Percentiles rank a stretch among this genome's conserved stretches.
These are phyloP conservation scores for Epinotia demarniana DNA, from an alignment of 2,888 invertebrate genomes.

Conservation along the genomic window DNA sequence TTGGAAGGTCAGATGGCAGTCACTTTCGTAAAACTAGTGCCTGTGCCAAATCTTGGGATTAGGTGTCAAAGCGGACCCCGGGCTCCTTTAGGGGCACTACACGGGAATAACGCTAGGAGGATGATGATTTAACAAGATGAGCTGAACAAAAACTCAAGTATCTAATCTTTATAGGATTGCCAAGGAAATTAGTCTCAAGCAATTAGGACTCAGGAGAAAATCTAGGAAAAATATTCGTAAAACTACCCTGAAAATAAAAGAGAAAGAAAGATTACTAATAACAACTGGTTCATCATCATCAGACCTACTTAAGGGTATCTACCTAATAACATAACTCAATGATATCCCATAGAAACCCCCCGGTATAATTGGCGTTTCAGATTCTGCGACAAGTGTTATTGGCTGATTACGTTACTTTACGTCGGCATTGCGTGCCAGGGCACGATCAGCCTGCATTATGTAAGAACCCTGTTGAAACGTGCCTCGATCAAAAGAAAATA, in stretches of 20 bases:
- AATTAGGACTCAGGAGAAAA: no score
- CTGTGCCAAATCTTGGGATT: no score
- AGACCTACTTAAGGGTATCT: no score
- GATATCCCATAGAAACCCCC: neutral
- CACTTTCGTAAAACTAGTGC: no score
- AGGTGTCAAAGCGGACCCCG: no score
- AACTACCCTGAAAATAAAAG: neutral
- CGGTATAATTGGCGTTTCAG: neutral
- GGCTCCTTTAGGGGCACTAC: no score
- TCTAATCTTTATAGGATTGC: neutral
- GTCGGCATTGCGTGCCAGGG: slow-evolving; percentile 62
- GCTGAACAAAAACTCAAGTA: slow-evolving; percentile 1
- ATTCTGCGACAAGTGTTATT: slow-evolving; percentile 48
- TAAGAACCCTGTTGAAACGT: slow-evolving; percentile 37
- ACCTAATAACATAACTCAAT: neutral
- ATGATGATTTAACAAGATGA: no score
- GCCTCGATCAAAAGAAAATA: slow-evolving; percentile 31
- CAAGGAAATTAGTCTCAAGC: neutral
- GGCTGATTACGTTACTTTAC: slow-evolving; percentile 53
- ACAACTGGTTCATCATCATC: neutral
- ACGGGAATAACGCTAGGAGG: no score
- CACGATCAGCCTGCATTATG: slow-evolving; percentile 49
- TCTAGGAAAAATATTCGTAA: neutral
- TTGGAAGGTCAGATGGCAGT: no score
- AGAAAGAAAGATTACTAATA: neutral